These are phyloP conservation scores for Platyura marginata DNA, from an alignment of 1,140 invertebrate species.

Conservation along the genomic window DNA sequence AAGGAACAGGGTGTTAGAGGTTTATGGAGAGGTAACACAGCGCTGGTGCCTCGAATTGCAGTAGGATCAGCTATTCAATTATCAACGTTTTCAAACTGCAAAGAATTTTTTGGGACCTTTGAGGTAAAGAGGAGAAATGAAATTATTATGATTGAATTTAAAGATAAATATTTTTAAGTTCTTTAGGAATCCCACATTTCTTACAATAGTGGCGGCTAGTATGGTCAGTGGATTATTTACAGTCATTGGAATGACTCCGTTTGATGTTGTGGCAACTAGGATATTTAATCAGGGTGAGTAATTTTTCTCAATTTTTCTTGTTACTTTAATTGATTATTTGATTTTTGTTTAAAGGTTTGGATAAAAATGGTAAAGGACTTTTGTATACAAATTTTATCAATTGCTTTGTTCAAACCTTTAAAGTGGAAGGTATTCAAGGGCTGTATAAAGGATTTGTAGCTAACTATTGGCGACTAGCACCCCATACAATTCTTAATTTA, in stretches of 20 bases:
- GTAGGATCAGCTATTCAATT: conserved; percentile 67
- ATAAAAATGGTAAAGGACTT: conserved; percentile 39
- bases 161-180: conserved; percentile 9
- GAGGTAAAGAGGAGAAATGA: too few species aligned
- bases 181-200: conserved; percentile 32
- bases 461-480: conserved; percentile 59
- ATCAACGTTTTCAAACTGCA: conserved; percentile 46
- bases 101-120: conserved; percentile 36
- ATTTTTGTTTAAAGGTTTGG: conserved; percentile 20
- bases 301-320: too few species aligned
- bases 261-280: conserved; percentile 69
- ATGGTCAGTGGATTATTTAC: conserved; percentile 57
- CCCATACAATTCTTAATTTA: conserved; percentile 62
- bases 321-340: neutral
- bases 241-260: conserved; percentile 61
- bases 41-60: conserved; percentile 51
- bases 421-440: conserved; percentile 48
- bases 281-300: conserved; percentile 58
- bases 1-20: conserved; percentile 44
- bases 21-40: conserved; percentile 50
- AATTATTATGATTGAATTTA: neutral
- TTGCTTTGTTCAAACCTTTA: conserved; percentile 52
- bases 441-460: conserved; percentile 71
- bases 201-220: conserved; percentile 48
- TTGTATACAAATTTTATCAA: conserved; percentile 52